Base-by-base conservation (phyloP, 2,888 invertebrate species). In the Lochmaea crataegi region DNA sequence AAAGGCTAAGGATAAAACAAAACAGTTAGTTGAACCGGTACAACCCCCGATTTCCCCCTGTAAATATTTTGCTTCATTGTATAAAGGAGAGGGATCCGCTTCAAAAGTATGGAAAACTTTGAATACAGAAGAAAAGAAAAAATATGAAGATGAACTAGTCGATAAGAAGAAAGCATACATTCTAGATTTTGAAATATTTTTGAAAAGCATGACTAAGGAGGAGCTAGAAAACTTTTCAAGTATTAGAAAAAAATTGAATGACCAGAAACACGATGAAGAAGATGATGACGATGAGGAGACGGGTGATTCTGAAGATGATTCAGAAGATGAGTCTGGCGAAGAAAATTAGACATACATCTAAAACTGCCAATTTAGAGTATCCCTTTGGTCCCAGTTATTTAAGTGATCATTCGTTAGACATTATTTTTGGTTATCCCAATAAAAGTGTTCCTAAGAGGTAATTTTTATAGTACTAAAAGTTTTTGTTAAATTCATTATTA, bases 161-260 rank as follows among this genome's bases (percentile, higher is more conserved):
- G 84, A 85, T 67, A 81, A 87, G 69, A 87, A 88, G 78, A 83
- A 86, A 45, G 84, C 86, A 61, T 89, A 89, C 78, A 86, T 87
- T 66, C 79, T 82, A 18, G 83, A 87, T 18, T 88, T 86, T 76
- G 87, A 87, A 77, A 80, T 81, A 67, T 88, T 87, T 78, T 79
- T 88, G 10, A 86, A 86, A 78, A 84, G 86, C 69, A 79, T 88
- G 68, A 82, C 85, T 38, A 86, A n/a, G n/a, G n/a, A n/a, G n/a
- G n/a, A n/a, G n/a, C n/a, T 88, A 56, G 85, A 85, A 72, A 83
- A 84, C 63, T 88, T 85, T 79, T 87, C 86, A 6, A 81, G 77
- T 56, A 76, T 74, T 1, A 76, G 79, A 66, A 74, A 67, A 26
- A 76, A 71, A 64, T 58, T 71, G 16, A 75, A 75, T 22, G 73